Base-by-base conservation (phyloP, 2,113 vertebrate genomes). In the Sapayoa aenigma region DNA sequence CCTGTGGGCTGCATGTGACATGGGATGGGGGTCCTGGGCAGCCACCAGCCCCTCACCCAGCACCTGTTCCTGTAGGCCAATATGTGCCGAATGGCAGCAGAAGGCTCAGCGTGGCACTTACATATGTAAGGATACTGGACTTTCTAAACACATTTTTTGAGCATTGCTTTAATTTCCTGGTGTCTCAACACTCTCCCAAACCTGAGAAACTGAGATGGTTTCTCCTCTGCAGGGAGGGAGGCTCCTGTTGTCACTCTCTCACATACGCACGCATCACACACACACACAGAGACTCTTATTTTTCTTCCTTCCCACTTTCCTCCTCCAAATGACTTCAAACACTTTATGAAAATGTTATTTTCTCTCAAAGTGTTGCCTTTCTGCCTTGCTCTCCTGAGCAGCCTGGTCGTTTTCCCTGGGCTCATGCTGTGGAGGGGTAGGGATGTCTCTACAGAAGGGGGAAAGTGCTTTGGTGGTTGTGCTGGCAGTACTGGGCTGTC, bases 221-320 rank as follows among this genome's bases (percentile, higher is more conserved):
- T 90, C 90, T 93, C 58, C 90, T 93, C 31, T 3, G 65, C 1
- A 0, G 59, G 84, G 50, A 92, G 59, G 72, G 50, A 83, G 67
- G 82, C 65, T 96, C 74, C 84, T 75, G 87, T 91, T 90, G 87
- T 50, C 33, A 0, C 87, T 52, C 59, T 88, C 75, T 89, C 76
- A 44, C 62, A 55, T 62, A 37, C 5, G 17, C 66, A 46, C 1
- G 1, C 74, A 79, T 67, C 80, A 41, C 67, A 67, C 71, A 35
- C 33, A 22, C 46, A 49, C 46, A 49, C 31, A 65, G 3, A 41
- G 53, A 41, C n/a, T 81, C 69, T 69, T 62, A 87, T 89, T 89
- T 81, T 86, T 84, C 68, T 88, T 56, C 58, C 93, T 88, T 92
- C 90, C 90, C 95, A 90, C 90, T 92, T 92, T 42, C 86, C 94